These are phyloP conservation scores for Gymnarchus niloticus DNA, from an alignment of 2,113 vertebrate genomes.

Conservation along the genomic window DNA sequence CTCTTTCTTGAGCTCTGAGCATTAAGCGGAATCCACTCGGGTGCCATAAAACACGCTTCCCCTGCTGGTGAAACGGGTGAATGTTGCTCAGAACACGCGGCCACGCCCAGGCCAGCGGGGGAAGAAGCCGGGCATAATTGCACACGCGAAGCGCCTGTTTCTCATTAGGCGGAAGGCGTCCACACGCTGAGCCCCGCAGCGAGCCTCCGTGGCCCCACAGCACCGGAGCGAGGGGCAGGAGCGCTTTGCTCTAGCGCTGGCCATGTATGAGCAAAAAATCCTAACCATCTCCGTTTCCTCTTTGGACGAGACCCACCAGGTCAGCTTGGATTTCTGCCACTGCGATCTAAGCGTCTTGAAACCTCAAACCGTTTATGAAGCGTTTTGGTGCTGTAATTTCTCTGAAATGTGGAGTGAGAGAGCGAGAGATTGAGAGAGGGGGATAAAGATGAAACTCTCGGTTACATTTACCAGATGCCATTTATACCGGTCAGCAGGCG, in stretches of 20 bases:
- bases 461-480: constrained; percentile 15
- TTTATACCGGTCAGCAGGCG: background rate
- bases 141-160: constrained; percentile 57
- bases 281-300: background rate
- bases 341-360: background rate
- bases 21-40: constrained; percentile 57
- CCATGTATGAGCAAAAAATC: constrained; percentile 8
- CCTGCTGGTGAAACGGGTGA: constrained; percentile 49
- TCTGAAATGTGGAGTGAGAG: background rate
- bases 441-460: background rate
- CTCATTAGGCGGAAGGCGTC: constrained; percentile 54
- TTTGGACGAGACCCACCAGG: constrained; percentile 4
- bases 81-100: constrained; percentile 61
- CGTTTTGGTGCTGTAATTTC: constrained; percentile 7
- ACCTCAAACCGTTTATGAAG: constrained; percentile 3
- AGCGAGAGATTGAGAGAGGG: background rate
- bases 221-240: background rate
- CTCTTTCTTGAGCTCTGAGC: constrained; percentile 50
- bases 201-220: background rate
- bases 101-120: constrained; percentile 42
- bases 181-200: constrained; percentile 14
- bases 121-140: constrained; percentile 62
- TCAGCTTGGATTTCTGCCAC: constrained; percentile 7
- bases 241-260: background rate
- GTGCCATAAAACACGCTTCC: constrained; percentile 50